These are phyloP conservation scores for Nipponacmea schrenckii DNA, from an alignment of 2,888 invertebrate genomes.

Conservation along the genomic window DNA sequence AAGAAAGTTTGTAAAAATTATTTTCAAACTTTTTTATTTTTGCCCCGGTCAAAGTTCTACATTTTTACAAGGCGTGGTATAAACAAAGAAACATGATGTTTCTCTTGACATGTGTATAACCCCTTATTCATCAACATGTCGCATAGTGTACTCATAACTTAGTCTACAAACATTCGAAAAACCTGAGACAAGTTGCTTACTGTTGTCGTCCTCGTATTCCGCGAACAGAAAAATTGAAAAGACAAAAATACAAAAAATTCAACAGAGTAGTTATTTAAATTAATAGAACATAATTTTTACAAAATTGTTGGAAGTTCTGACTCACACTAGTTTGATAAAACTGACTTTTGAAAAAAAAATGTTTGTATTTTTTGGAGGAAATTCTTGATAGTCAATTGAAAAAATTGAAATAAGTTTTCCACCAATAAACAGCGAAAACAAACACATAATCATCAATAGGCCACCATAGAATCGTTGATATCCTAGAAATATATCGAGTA, in stretches of 20 bases:
- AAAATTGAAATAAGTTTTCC: neutral
- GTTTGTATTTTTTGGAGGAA: neutral
- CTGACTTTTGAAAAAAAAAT: neutral
- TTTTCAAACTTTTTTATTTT: constrained; percentile 4
- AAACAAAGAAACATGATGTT: too few species aligned
- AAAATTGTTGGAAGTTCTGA: constrained; percentile 2
- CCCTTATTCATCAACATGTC: neutral
- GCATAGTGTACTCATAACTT: neutral
- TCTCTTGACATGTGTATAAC: neutral
- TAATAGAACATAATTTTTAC: neutral
- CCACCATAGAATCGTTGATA: constrained; percentile 3
- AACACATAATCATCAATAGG: neutral
- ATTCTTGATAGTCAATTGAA: neutral
- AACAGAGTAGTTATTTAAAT: neutral
- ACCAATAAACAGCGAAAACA: neutral
- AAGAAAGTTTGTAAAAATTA: neutral
- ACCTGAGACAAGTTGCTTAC: neutral
- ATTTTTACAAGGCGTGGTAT: neutral
- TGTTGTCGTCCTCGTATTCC: too few species aligned
- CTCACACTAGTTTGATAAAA: constrained; percentile 4
- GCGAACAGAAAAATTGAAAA: neutral
- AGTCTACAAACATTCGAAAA: neutral
- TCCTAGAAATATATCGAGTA: neutral
- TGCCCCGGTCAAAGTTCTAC: neutral
- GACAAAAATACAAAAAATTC: neutral